phyloP scores from a whole-genome alignment of 2,888 invertebrate species.

The Camponotus fellah region DNA sequence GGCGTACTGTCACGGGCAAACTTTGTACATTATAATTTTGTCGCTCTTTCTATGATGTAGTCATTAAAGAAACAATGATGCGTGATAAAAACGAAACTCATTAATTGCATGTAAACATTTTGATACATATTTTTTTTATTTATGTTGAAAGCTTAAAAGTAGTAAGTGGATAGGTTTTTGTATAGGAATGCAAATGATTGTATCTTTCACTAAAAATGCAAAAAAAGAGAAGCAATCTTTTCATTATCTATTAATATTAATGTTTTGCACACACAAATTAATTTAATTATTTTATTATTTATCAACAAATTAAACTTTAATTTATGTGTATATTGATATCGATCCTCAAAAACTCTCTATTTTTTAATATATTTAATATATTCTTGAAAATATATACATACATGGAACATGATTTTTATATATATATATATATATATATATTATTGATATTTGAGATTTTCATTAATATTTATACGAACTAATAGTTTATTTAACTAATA shows the following conservation, averaged over 20 bases:
- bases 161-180: constrained; percentile 3
- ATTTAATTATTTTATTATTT: constrained; percentile 6
- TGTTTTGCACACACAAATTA: neutral
- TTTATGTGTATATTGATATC: neutral
- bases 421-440: neutral
- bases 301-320: constrained; percentile 9
- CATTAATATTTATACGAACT: neutral
- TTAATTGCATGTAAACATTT: constrained; percentile 48
- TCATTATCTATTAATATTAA: neutral
- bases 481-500: neutral
- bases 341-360: neutral
- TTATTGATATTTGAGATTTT: constrained; percentile 3
- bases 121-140: constrained; percentile 10
- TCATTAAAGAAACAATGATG: constrained; percentile 46
- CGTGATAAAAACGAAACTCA: constrained; percentile 24
- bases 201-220: neutral
- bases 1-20: neutral
- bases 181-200: constrained; percentile 5
- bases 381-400: constrained; percentile 11
- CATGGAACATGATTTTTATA: neutral
- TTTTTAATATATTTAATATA: neutral
- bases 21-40: constrained; percentile 31
- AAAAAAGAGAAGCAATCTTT: neutral
- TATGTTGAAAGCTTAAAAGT: constrained; percentile 34
- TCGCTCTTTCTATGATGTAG: constrained; percentile 28